These are phyloP conservation scores for Eospalax fontanierii DNA, from an alignment of 2,797 vertebrate species.

Conservation along the genomic window DNA sequence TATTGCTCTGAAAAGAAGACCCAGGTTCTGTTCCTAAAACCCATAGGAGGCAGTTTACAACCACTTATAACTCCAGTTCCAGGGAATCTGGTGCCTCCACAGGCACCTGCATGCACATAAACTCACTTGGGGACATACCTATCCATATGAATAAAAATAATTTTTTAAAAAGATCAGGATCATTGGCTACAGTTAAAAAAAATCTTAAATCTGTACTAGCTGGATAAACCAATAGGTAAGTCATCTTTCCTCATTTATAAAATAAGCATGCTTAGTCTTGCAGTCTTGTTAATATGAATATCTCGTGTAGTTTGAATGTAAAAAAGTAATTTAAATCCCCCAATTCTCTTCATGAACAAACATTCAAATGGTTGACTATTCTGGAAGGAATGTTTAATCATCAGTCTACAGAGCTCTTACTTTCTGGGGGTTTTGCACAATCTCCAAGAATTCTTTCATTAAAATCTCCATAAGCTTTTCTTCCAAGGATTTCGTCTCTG, in stretches of 20 bases:
- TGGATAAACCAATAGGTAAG: not conserved
- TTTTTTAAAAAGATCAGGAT: not conserved
- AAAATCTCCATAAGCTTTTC: not conserved
- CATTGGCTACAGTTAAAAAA: not conserved
- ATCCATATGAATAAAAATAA: too few species aligned
- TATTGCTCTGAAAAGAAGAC: not conserved
- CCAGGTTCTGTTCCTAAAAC: not conserved
- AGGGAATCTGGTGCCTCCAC: not conserved
- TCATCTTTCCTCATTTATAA: not conserved
- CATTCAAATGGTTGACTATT: not conserved
- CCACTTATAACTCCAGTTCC: not conserved
- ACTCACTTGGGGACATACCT: too few species aligned
- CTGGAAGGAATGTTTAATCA: not conserved
- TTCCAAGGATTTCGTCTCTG: not conserved
- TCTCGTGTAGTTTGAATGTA: not conserved
- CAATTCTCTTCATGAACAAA: not conserved
- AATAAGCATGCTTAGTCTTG: not conserved
- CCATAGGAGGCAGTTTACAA: not conserved
- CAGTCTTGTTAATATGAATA: not conserved
- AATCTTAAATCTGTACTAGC: not conserved
- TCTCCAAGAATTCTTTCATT: not conserved
- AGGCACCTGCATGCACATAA: not conserved
- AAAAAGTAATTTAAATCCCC: not conserved
- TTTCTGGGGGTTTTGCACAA: not conserved
- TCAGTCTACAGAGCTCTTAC: not conserved